Conservation (phyloP, 2,113 vertebrate species). For the Calypte anna region DNA sequence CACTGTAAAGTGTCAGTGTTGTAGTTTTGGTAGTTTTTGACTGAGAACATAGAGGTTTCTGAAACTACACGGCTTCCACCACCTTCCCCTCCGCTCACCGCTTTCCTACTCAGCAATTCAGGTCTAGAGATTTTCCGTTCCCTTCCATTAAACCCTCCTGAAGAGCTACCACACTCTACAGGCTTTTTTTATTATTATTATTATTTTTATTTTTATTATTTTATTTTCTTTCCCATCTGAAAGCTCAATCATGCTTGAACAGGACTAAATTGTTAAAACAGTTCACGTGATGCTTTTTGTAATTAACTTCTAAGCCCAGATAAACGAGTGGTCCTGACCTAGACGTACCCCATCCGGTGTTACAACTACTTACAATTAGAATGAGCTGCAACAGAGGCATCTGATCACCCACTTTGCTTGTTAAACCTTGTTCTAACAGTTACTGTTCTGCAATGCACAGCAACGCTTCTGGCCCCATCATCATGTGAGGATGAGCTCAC, state of each 20-base stretch:
- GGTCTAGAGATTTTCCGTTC: not conserved
- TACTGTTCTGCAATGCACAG: not conserved
- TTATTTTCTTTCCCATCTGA: not conserved
- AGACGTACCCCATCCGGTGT: not conserved
- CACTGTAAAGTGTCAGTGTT: accelerated
- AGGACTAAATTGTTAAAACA: not conserved
- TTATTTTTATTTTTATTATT: too few species aligned
- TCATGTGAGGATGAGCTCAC: not conserved
- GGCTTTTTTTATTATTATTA: too few species aligned
- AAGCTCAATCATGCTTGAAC: not conserved
- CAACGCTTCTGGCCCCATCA: not conserved
- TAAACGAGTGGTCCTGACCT: not conserved
- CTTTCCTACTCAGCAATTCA: not conserved
- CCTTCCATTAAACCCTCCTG: not conserved
- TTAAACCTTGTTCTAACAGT: not conserved
- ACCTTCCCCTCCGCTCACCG: not conserved
- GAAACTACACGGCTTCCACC: accelerated
- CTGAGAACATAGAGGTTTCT: not conserved
- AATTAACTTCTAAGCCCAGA: not conserved
- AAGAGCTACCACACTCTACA: not conserved
- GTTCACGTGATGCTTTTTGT: not conserved
- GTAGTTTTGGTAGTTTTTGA: not conserved
- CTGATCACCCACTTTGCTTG: not conserved
- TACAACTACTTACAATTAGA: not conserved
- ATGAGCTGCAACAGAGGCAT: not conserved